phyloP scores from a whole-genome alignment of 1,140 invertebrate genomes.

The Rhagoletis zephyria region DNA sequence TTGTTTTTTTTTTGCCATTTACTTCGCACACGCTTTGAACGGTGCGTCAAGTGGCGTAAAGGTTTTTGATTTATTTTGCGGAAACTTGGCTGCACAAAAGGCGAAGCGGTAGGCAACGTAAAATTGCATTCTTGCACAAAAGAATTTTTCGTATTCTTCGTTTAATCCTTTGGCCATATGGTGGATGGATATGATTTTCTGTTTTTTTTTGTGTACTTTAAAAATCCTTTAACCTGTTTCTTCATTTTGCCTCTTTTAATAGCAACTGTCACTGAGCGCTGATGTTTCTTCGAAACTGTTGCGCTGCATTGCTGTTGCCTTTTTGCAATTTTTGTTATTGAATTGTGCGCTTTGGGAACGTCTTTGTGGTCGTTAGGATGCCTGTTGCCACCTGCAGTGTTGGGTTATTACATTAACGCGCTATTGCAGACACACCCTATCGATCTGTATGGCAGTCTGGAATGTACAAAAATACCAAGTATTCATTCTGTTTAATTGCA shows the following conservation, averaged over 20 bases:
- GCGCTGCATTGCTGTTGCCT: not conserved
- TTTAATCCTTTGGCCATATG: conserved; percentile 39
- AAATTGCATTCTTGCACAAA: conserved; percentile 36
- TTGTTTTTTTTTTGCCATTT: conserved; percentile 8
- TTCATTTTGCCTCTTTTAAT: not conserved
- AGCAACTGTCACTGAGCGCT: not conserved
- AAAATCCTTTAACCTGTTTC: conserved; percentile 9
- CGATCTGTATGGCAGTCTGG: too few species aligned
- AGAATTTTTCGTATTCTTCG: conserved; percentile 20
- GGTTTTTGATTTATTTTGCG: conserved; percentile 51
- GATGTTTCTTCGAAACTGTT: not conserved
- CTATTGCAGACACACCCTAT: not conserved
- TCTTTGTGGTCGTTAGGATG: not conserved
- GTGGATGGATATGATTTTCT: not conserved
- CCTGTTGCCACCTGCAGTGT: not conserved
- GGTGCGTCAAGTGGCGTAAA: conserved; percentile 23
- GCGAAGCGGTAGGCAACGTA: not conserved
- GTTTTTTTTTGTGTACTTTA: conserved; percentile 15
- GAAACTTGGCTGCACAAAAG: conserved; percentile 31
- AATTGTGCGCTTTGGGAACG: not conserved
- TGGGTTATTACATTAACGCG: conserved; percentile 10
- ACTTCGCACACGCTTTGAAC: conserved; percentile 38
- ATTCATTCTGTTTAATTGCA: too few species aligned
- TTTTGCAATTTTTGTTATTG: not conserved
- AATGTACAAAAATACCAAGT: too few species aligned